Percentiles rank a stretch among this genome's conserved stretches.
Evolutionary conservation across 2,113 vertebrate genomes (phyloP).

Genomic region (Callopanchax toddi): DNA sequence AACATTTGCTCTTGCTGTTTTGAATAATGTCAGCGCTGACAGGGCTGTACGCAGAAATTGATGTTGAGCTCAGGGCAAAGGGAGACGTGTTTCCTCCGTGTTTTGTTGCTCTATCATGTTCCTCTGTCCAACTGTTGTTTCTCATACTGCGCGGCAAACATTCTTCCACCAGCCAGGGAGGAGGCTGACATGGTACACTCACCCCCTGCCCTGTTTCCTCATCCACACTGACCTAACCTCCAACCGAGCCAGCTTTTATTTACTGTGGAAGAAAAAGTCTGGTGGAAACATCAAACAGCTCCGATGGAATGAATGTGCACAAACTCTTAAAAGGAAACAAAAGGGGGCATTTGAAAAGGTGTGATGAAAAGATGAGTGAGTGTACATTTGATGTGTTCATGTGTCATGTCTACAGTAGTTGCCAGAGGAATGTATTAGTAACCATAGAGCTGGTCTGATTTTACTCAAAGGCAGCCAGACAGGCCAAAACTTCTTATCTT

Average conservation of each 20-base stretch:
- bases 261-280: constrained; percentile 59
- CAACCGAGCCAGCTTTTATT: constrained; percentile 79
- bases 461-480: constrained; percentile 31
- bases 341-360: constrained; percentile 50
- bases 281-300: constrained; percentile 55
- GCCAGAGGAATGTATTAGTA: constrained; percentile 40
- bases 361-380: constrained; percentile 28
- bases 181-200: constrained; percentile 31
- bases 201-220: constrained; percentile 73
- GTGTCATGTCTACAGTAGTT: constrained; percentile 33
- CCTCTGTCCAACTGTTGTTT: constrained; percentile 84
- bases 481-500: constrained; percentile 14
- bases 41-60: constrained; percentile 96
- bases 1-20: constrained; percentile 99
- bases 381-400: constrained; percentile 39
- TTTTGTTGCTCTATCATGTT: constrained; percentile 84
- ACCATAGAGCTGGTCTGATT: constrained; percentile 25
- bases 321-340: constrained; percentile 59
- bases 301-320: constrained; percentile 39
- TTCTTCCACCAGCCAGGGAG: constrained; percentile 66
- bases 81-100: constrained; percentile 82
- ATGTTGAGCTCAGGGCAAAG: constrained; percentile 92
- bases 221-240: constrained; percentile 33
- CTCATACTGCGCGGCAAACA: constrained; percentile 68
- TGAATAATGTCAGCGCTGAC: constrained; percentile 99